These are phyloP conservation scores for Anthoptus insignis DNA, from an alignment of 2,888 invertebrate genomes.

Conservation along the genomic window DNA sequence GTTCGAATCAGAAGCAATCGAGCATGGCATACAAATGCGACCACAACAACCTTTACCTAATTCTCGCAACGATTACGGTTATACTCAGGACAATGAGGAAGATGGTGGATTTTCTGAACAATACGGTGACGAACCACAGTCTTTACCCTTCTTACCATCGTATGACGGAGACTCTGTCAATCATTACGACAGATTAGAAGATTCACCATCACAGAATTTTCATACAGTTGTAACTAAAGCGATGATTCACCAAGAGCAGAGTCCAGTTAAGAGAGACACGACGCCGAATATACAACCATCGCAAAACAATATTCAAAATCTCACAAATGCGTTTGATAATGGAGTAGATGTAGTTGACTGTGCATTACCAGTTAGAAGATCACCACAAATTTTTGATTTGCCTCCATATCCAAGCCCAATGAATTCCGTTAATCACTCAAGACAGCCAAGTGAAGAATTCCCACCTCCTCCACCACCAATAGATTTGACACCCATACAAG, in stretches of 20 bases:
- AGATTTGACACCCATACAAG: conserved; percentile 89
- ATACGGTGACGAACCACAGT: conserved; percentile 87
- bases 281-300: conserved; percentile 62
- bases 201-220: conserved; percentile 81
- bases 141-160: conserved; percentile 87
- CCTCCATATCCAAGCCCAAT: conserved; percentile 95
- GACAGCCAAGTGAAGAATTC: conserved; percentile 96
- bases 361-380: conserved; percentile 70
- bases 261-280: conserved; percentile 86
- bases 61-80: conserved; percentile 57
- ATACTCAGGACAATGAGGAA: conserved; percentile 71
- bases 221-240: conserved; percentile 94
- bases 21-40: conserved; percentile 73
- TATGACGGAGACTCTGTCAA: conserved; percentile 78
- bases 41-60: conserved; percentile 75
- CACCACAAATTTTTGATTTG: conserved; percentile 86
- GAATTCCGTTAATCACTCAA: conserved; percentile 92
- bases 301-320: conserved; percentile 72
- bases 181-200: conserved; percentile 73
- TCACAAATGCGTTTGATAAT: conserved; percentile 75
- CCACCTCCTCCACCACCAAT: conserved; percentile 95
- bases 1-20: conserved; percentile 85
- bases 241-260: conserved; percentile 95
- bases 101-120: conserved; percentile 84
- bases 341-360: conserved; percentile 90